Conservation (phyloP, 2,888 invertebrate species). For the Mythimna ferrago region DNA sequence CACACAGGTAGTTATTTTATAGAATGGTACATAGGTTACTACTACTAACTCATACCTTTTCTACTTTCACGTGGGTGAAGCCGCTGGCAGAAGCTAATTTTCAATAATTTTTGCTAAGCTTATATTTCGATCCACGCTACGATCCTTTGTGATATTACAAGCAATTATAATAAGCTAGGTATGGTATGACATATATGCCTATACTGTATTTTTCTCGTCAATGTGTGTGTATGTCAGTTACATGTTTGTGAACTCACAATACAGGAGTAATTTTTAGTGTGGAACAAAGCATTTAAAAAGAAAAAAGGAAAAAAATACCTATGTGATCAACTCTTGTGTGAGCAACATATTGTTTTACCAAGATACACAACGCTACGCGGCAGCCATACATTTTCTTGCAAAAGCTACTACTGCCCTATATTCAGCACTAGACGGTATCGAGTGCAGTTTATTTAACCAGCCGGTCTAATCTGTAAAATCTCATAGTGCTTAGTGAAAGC, state of each 20-base stretch:
- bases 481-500: neutral
- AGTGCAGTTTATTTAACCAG: slow-evolving; percentile 8
- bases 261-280: no score
- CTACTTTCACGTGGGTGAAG: no score
- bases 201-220: neutral
- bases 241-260: no score
- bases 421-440: neutral
- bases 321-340: neutral
- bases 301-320: no score
- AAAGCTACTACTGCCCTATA: neutral
- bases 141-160: no score
- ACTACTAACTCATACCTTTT: no score
- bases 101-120: neutral
- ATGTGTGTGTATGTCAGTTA: no score
- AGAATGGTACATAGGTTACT: no score
- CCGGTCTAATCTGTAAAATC: neutral
- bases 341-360: neutral
- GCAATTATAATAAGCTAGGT: neutral
- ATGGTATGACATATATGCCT: neutral
- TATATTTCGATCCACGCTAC: neutral
- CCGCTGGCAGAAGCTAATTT: no score
- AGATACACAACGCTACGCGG: neutral
- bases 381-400: neutral
- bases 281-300: no score
- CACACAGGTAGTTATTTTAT: no score